These are phyloP conservation scores for Neoitamus cyanurus DNA, from an alignment of 2,888 invertebrate species.

Conservation along the genomic window DNA sequence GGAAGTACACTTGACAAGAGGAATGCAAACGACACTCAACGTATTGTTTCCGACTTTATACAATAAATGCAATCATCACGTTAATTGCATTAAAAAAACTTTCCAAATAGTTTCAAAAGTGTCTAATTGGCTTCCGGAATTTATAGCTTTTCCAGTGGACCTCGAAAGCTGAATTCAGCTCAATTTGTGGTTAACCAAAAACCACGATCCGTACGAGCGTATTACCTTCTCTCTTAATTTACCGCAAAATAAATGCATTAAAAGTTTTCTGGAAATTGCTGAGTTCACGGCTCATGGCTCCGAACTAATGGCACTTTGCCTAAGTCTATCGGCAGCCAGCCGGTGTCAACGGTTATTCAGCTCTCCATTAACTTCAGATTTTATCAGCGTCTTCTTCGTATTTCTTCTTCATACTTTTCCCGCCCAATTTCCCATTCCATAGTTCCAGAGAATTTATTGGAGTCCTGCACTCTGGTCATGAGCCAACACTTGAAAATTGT, in stretches of 20 bases:
- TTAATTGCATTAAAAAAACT: neutral
- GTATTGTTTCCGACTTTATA: too few relatives aligned
- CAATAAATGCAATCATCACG: too few relatives aligned
- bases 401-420: neutral
- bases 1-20: too few relatives aligned
- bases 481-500: neutral
- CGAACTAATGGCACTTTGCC: neutral
- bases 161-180: neutral
- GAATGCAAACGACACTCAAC: too few relatives aligned
- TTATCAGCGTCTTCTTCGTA: neutral
- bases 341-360: neutral
- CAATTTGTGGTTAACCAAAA: neutral
- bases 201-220: neutral
- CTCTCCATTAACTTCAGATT: neutral
- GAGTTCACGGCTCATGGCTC: neutral
- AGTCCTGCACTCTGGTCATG: neutral
- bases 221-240: neutral
- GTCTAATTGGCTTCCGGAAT: neutral
- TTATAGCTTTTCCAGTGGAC: neutral
- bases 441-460: neutral
- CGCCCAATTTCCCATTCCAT: neutral
- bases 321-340: neutral
- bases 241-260: neutral
- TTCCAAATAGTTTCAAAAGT: neutral
- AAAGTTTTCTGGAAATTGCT: neutral